A percentile compares a stretch with the other conserved stretches of the same genome.
phyloP scores from a whole-genome alignment of 2,797 vertebrate species.

The Sebastes minor region DNA sequence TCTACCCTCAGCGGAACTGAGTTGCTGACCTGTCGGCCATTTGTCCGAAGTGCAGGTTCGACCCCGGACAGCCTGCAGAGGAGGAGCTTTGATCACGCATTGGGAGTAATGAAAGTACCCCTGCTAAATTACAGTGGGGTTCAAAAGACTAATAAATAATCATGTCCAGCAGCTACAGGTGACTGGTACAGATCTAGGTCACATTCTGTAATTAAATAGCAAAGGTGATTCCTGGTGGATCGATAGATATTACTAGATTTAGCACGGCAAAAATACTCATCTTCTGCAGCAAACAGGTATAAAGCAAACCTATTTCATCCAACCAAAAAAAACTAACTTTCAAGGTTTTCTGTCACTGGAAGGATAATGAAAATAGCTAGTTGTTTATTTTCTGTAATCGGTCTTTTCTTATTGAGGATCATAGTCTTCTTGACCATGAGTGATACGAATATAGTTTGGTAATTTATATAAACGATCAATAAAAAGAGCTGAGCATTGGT shows the following conservation, averaged over 20 bases:
- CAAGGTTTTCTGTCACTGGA: not conserved
- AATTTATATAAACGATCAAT: constrained; percentile 31
- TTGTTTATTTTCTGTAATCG: not conserved
- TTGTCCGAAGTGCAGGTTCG: constrained; percentile 73
- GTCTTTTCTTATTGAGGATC: not conserved
- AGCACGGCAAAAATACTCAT: not conserved
- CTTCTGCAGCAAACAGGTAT: not conserved
- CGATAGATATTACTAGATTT: not conserved
- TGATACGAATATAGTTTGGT: not conserved
- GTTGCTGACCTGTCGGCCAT: constrained; percentile 77
- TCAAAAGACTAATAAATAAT: constrained; percentile 72
- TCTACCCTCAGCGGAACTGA: constrained; percentile 75
- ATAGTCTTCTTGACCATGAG: not conserved
- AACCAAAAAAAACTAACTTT: not conserved
- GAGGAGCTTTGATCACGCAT: constrained; percentile 77
- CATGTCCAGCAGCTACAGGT: constrained; percentile 40
- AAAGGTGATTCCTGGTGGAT: not conserved
- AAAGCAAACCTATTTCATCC: not conserved
- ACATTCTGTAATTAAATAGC: constrained; percentile 41
- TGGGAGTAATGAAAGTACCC: constrained; percentile 73
- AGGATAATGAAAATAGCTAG: not conserved
- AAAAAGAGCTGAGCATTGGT: constrained; percentile 9
- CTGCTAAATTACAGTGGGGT: constrained; percentile 75
- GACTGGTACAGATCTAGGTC: constrained; percentile 35
- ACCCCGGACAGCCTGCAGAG: constrained; percentile 67